A percentile compares a stretch with the other conserved stretches of the same genome.
Conservation (phyloP, 2,888 invertebrate species). For the Drosophila pseudotalamancana region DNA sequence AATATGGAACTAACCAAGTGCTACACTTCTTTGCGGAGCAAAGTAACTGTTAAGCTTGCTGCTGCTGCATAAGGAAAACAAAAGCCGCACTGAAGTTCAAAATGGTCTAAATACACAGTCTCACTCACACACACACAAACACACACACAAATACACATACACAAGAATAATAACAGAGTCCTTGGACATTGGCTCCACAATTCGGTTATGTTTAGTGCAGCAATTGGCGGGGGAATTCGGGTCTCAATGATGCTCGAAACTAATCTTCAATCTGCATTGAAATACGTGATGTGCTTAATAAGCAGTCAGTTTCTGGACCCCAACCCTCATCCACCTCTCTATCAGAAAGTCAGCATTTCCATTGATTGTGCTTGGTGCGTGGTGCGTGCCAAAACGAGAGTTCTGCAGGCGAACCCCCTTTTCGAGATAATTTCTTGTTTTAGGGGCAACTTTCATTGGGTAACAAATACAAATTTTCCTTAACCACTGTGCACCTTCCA, state of each 20-base stretch:
- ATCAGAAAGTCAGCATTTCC: too few species aligned
- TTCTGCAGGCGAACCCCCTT: neutral
- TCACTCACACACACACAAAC: neutral
- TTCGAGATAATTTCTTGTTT: neutral
- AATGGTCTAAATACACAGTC: conserved; percentile 1
- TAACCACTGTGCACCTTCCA: conserved; percentile 86
- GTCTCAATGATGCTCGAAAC: conserved; percentile 61
- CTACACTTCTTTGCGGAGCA: conserved; percentile 41
- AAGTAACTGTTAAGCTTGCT: conserved; percentile 52
- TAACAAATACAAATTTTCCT: conserved; percentile 68
- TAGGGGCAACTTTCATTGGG: conserved; percentile 19
- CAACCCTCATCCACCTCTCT: neutral
- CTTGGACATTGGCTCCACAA: conserved; percentile 55
- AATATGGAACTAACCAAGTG: conserved; percentile 15
- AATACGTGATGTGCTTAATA: conserved; percentile 72
- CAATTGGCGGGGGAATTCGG: conserved; percentile 3
- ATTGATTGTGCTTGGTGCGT: conserved; percentile 30
- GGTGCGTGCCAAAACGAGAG: conserved; percentile 26
- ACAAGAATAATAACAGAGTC: conserved; percentile 21
- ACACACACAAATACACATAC: neutral
- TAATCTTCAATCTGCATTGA: conserved; percentile 76
- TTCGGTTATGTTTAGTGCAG: conserved; percentile 38
- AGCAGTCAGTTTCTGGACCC: conserved; percentile 35
- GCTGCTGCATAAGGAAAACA: conserved; percentile 44
- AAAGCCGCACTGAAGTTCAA: conserved; percentile 54